Base-by-base conservation (phyloP, 1,140 invertebrate species). In the Euura saliciscinereae region DNA sequence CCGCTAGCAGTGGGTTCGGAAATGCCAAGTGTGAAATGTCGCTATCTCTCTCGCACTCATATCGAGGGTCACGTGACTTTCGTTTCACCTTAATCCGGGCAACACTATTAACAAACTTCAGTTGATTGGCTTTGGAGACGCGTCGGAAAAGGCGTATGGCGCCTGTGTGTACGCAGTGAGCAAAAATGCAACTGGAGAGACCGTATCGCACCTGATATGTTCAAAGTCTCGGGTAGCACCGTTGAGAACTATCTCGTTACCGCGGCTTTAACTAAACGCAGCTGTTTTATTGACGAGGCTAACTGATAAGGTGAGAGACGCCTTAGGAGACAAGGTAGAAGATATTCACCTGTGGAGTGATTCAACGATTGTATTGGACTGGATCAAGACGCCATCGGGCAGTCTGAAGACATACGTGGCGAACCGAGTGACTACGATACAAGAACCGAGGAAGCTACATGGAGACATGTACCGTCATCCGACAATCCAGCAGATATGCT, bases 401-500 rank as follows among this genome's bases (percentile, higher is more conserved):
- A 65, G 66, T 7, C 78, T 74, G 71, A 78, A 82, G 70, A 74
- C 74, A 8, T 84, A 80, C 70, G 77, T 85, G 7, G 76, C 76
- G 4, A 85, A 88, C 74, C 71, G 82, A 65, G 79, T 86, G 2
- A 65, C 71, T 46, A 45, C 81, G 69, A 85, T 86, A 65, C 81
- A 83, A 71, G 71, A 77, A 75, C 73, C 11, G 28, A 66, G 3
- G 44, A 68, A 10, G 44, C 68, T 44, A 65, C 8, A 69, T 70
- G 46, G 46, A 51, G 11, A 51, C 46, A 51, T 51, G 46, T 51
- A 51, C 7, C 7, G 45, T 13, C 44, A n/a, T 65, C 76, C n/a
- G 85, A 86, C 69, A 81, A 80, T 45, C 42, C 42, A 6, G 78
- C 77, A 4, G 79, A 86, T 71, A 67, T 64, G 5, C 45, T 72